Base-by-base conservation (phyloP, 23 tunicate species). In the Aplidium turbinatum region DNA sequence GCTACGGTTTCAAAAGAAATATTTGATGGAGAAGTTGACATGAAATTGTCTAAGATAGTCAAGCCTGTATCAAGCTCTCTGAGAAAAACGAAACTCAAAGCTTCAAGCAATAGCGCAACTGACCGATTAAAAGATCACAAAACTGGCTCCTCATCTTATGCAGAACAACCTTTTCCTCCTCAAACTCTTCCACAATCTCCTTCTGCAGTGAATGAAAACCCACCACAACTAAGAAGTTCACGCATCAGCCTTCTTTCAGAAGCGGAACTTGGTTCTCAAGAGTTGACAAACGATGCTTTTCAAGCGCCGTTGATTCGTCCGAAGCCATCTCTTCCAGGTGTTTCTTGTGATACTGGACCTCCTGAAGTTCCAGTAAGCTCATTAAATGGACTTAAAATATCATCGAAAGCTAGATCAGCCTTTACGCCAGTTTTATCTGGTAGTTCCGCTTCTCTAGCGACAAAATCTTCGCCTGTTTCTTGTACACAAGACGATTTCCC, bases 331-430 rank as follows among this genome's bases (percentile, higher is more conserved):
- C 25, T 51, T 3, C 33, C 58, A 27, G 60, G 72, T 4, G 31
- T 5, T 18, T 20, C 31, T 2, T 11, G 38, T 21, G 66, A 65
- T 38, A 29, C 18, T 1, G 58, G 31, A 31, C 34, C 33, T 11
- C 11, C 76, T 13, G 26, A 4, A 9, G 58, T 4, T 11, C 25
- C 25, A 6, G 5, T 7, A 24, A 7, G 58, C 5, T 9, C 3
- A 31, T 47, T 11, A 35, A 36, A 38, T 65, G 75, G 65, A 1
- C 46, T 65, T 0, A 65, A 78, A 66, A n/a, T 65, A 21, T 78
- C 83, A n/a, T 66, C 83, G 27, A 78, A 53, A 23, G 52, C 50
- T 53, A 65, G 53, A 11, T 65, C 75, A 27, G 83, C 83, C 18
- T 78, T 78, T 31, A 65, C 57, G 28, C 83, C 83, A 2, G 83